phyloP scores from a whole-genome alignment of 2,888 invertebrate species.

The Drosophila robusta region DNA sequence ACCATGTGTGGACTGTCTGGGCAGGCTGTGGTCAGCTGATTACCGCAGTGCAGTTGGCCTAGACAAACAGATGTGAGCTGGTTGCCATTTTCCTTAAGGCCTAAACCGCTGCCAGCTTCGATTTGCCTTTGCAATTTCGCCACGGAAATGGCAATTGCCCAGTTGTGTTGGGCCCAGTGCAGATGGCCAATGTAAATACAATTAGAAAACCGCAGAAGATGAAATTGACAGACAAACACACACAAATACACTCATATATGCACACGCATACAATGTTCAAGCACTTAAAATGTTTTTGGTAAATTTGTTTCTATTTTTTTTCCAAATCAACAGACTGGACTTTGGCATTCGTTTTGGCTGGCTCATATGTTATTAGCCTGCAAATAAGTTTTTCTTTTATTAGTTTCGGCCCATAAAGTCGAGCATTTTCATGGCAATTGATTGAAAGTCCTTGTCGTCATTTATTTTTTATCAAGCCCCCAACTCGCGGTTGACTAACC shows the following conservation, averaged over 20 bases:
- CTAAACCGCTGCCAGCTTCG: slow-evolving; percentile 8
- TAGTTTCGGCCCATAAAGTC: slow-evolving; percentile 4
- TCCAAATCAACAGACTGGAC: neutral
- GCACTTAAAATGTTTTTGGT: neutral
- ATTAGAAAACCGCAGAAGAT: slow-evolving; percentile 39
- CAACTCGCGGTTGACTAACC: too few relatives aligned
- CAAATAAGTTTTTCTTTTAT: slow-evolving; percentile 23
- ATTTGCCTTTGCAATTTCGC: slow-evolving; percentile 23
- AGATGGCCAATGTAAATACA: slow-evolving; percentile 25
- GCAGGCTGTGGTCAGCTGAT: neutral
- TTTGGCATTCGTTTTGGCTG: slow-evolving; percentile 8
- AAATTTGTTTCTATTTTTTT: neutral
- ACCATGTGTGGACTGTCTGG: slow-evolving; percentile 3
- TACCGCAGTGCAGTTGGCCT: slow-evolving; percentile 8
- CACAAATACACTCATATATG: neutral
- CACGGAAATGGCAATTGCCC: slow-evolving; percentile 34
- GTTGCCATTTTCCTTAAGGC: slow-evolving; percentile 32
- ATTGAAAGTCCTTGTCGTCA: slow-evolving; percentile 7
- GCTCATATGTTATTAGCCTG: neutral
- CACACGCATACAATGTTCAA: neutral
- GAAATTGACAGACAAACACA: slow-evolving; percentile 4
- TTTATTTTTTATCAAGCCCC: slow-evolving; percentile 25
- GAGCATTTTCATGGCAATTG: slow-evolving; percentile 14
- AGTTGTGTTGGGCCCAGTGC: neutral
- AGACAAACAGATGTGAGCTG: slow-evolving; percentile 1